phyloP scores from a whole-genome alignment of 2,113 vertebrate species.

The Barnardius zonarius region DNA sequence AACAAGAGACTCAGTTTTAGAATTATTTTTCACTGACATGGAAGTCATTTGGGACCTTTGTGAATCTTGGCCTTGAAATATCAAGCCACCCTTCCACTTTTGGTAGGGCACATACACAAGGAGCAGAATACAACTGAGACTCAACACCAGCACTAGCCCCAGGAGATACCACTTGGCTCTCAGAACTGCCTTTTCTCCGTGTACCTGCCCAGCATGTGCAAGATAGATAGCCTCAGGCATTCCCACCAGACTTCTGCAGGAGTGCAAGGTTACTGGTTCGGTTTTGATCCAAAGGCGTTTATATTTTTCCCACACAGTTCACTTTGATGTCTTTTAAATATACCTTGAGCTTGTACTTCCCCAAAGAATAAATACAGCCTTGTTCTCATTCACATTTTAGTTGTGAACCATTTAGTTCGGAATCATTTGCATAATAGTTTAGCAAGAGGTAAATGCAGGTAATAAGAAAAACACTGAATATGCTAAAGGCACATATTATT shows the following conservation, averaged over 20 bases:
- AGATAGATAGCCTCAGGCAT: not conserved
- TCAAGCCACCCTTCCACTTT: not conserved
- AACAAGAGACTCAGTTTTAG: not conserved
- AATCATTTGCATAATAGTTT: not conserved
- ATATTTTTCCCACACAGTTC: not conserved
- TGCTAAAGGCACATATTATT: not conserved
- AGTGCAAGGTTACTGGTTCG: not conserved
- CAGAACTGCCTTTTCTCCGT: not conserved
- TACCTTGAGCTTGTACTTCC: not conserved
- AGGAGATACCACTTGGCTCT: not conserved
- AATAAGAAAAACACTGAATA: not conserved
- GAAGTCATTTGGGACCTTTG: not conserved
- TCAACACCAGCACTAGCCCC: not conserved
- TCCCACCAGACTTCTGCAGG: not conserved
- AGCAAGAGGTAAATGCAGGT: not conserved
- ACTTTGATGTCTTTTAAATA: slow-evolving; percentile 19
- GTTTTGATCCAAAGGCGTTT: not conserved
- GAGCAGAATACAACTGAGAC: not conserved
- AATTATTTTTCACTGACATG: not conserved
- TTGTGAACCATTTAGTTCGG: not conserved
- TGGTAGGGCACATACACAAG: not conserved
- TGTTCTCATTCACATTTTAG: slow-evolving; percentile 9
- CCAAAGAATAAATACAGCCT: not conserved
- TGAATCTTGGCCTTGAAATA: not conserved
- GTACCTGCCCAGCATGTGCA: not conserved